phyloP scores from a whole-genome alignment of 2,113 vertebrate genomes.

The Steatornis caripensis region DNA sequence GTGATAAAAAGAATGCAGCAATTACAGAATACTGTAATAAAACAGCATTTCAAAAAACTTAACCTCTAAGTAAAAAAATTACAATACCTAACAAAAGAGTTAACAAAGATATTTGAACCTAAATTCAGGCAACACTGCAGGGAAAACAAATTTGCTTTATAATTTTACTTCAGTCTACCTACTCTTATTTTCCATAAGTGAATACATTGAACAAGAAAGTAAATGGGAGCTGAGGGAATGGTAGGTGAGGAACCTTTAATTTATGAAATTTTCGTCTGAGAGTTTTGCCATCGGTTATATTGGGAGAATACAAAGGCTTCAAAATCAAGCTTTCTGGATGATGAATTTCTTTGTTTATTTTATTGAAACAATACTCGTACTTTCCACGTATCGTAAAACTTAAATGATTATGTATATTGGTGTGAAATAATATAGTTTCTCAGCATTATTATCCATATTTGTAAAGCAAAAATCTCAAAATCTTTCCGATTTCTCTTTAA shows the following conservation, averaged over 20 bases:
- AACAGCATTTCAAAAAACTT: background rate
- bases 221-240: background rate
- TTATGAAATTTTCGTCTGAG: background rate
- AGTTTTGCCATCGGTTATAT: background rate
- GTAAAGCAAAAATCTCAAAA: background rate
- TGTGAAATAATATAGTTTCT: background rate
- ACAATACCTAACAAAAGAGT: background rate
- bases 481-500: background rate
- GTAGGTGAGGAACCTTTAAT: background rate
- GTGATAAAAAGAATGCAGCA: background rate
- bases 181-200: background rate
- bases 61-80: background rate
- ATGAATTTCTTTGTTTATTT: background rate
- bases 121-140: background rate
- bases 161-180: background rate
- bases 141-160: background rate
- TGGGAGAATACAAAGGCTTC: background rate
- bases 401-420: background rate
- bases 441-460: background rate
- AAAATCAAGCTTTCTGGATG: background rate
- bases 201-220: background rate
- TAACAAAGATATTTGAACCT: background rate
- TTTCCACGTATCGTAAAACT: background rate
- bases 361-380: background rate
- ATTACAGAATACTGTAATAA: background rate